Evolutionary conservation across 53 echinoderm and acorn worm species (phyloP).

Genomic region (Paelopatides confundens): DNA sequence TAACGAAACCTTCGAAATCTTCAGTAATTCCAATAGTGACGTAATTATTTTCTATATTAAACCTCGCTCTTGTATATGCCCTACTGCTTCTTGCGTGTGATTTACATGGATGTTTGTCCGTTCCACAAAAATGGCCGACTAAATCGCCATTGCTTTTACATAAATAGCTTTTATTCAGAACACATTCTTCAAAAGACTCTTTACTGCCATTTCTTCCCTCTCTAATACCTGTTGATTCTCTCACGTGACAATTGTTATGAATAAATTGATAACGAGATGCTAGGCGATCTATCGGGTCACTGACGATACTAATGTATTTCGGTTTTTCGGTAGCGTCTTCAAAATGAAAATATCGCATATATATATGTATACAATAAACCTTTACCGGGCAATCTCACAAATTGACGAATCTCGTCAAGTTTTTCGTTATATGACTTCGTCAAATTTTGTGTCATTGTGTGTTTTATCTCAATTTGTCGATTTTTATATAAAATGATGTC

Average conservation of each 20-base stretch:
- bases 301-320: neutral
- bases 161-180: neutral
- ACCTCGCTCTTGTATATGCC: neutral
- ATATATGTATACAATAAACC: constrained; percentile 5
- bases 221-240: neutral
- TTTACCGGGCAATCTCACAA: neutral
- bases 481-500: neutral
- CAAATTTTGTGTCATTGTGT: neutral
- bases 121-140: constrained; percentile 10
- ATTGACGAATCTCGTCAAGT: constrained; percentile 8
- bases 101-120: constrained; percentile 12
- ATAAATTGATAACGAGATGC: neutral
- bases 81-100: neutral
- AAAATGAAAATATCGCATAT: constrained; percentile 1
- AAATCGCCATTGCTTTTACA: neutral
- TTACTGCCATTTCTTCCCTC: neutral
- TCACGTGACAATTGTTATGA: neutral
- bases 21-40: neutral
- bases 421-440: neutral
- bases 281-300: constrained; percentile 22
- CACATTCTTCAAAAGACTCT: constrained; percentile 14
- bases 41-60: constrained; percentile 19
- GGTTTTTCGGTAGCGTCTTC: neutral
- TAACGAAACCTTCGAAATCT: neutral
- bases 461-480: neutral